Evolutionary conservation across 2,113 vertebrate genomes (phyloP).

Genomic region (Scortum barcoo): DNA sequence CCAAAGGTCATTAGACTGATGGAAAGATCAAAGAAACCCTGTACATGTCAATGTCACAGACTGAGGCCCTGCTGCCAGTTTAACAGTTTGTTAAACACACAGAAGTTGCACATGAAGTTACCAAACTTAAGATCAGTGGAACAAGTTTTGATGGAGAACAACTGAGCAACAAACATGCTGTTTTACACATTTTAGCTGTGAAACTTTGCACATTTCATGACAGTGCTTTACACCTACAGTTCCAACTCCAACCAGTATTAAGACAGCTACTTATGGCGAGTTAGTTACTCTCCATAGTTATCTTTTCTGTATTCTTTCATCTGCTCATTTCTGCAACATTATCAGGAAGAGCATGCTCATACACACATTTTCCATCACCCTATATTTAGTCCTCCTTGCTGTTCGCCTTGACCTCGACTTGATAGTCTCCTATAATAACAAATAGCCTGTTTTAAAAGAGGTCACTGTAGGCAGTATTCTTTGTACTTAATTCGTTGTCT

Average conservation of each 20-base stretch:
- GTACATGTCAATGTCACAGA: not conserved
- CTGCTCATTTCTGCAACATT: not conserved
- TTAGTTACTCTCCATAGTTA: not conserved
- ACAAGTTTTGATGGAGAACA: not conserved
- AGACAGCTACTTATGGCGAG: too few species aligned
- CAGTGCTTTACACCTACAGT: not conserved
- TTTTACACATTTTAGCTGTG: not conserved
- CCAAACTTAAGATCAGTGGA: not conserved
- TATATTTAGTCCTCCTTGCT: not conserved
- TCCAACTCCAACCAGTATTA: not conserved
- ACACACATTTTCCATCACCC: not conserved
- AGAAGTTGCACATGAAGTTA: not conserved
- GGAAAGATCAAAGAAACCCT: not conserved
- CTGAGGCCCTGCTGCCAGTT: not conserved
- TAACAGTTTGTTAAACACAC: not conserved
- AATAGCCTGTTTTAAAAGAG: not conserved
- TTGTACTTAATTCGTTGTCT: not conserved
- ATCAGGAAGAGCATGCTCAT: not conserved
- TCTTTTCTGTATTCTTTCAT: not conserved
- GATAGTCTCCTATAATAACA: not conserved
- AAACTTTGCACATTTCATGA: not conserved
- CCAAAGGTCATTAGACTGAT: not conserved
- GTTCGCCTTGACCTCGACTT: not conserved
- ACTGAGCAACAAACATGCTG: not conserved
- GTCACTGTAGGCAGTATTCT: not conserved